These are phyloP conservation scores for Sphaerophoria rueppellii DNA, from an alignment of 2,888 invertebrate species.

Conservation along the genomic window DNA sequence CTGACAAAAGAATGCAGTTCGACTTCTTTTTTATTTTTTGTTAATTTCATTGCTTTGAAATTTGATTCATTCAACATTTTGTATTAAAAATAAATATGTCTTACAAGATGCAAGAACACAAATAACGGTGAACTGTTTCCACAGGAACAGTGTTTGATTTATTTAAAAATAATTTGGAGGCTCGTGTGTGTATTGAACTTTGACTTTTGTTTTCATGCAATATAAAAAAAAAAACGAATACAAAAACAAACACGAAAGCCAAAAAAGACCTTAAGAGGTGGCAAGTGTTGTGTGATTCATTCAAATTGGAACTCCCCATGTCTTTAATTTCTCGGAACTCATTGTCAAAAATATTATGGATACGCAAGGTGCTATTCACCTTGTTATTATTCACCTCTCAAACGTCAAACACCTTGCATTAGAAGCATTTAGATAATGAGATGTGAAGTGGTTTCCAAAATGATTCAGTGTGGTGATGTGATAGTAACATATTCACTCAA, in stretches of 20 bases:
- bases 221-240: not conserved
- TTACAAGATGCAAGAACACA: not conserved
- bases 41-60: slow-evolving; percentile 6
- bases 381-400: not conserved
- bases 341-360: not conserved
- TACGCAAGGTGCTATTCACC: slow-evolving; percentile 8
- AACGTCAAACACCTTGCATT: not conserved
- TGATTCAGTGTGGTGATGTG: not conserved
- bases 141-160: not conserved
- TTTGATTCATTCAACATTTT: slow-evolving; percentile 28
- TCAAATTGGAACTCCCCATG: slow-evolving; percentile 19
- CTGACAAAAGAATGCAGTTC: slow-evolving; percentile 9
- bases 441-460: not conserved
- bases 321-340: slow-evolving; percentile 18
- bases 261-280: not conserved
- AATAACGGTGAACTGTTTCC: slow-evolving; percentile 10
- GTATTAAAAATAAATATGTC: slow-evolving; percentile 2
- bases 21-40: slow-evolving; percentile 5
- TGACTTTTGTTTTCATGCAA: not conserved
- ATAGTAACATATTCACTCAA: not conserved
- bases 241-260: not conserved
- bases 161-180: not conserved
- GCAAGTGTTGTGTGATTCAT: slow-evolving; percentile 10
- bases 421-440: slow-evolving; percentile 1
- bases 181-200: slow-evolving; percentile 25